Base-by-base conservation (phyloP, 2,888 invertebrate species). In the Cremastinae sp. region DNA sequence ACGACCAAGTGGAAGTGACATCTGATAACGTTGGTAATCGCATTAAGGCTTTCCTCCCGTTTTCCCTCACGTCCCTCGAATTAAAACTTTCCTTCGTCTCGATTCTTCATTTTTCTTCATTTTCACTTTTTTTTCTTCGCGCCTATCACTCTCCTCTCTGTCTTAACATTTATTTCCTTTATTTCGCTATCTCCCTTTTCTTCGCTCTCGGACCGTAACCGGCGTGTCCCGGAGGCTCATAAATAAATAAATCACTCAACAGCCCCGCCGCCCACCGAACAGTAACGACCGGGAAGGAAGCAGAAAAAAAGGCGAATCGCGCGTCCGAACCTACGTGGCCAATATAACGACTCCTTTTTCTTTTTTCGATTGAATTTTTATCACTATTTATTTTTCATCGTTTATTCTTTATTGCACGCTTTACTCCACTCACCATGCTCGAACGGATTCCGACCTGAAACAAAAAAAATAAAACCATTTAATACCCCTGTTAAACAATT, bases 21-120 rank as follows among this genome's bases (percentile, higher is more conserved):
- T 89, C 89, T 88, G 89, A 89, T 89, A 89, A 88, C 86, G 85
- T 78, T 84, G 83, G 84, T 87, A 89, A 88, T 89, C 88, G 87
- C 85, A 86, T 87, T 87, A 80, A 80, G 75, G 68, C 51, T 58
- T 62, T 68, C 62, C 47, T 61, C 59, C 35, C 49, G 9, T 59
- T 61, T 12, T 68, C 58, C 59, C 64, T 61, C 56, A 58, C 61
- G 39, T 66, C 55, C 28, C 53, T 71, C 71, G 73, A 74, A 79
- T 79, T 75, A 79, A 78, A 75, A 75, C 75, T 74, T 79, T 75
- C 76, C 74, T n/a, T 74, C 76, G 76, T 71, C 79, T 72, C 76
- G 56, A 53, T 68, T 74, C 71, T 69, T 74, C n/a, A n/a, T n/a
- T n/a, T n/a, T n/a, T n/a, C n/a, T 70, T 43, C 56, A 41, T 45